Conservation (phyloP, 2,113 vertebrate species). For the Clarias magur region DNA sequence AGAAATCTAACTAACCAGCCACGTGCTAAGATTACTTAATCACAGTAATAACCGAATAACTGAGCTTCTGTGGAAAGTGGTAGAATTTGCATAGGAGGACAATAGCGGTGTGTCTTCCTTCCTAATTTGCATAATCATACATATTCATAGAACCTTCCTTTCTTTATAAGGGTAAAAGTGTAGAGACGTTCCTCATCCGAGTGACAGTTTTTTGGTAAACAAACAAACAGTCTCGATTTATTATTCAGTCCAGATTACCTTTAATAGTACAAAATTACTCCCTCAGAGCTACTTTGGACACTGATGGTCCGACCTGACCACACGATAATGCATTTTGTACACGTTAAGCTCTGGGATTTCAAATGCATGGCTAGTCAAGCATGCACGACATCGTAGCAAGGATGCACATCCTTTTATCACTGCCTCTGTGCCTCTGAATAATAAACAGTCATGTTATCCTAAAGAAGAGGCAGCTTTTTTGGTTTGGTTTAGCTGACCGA, state of each 20-base stretch:
- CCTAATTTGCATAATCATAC: background rate
- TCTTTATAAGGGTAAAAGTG: constrained; percentile 6
- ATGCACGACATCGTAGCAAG: constrained; percentile 31
- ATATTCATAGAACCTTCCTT: background rate
- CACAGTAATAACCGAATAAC: background rate
- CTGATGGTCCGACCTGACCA: constrained; percentile 2
- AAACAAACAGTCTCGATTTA: background rate
- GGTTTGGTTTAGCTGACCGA: constrained; percentile 42
- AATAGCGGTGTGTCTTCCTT: background rate
- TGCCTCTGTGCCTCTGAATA: constrained; percentile 48
- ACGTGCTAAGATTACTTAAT: background rate
- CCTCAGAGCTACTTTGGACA: background rate
- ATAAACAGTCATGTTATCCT: constrained; percentile 49
- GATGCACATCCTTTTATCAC: constrained; percentile 45
- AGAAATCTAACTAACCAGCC: background rate
- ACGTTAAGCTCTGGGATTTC: constrained; percentile 34
- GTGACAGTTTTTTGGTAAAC: constrained; percentile 12
- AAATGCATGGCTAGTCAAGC: constrained; percentile 34
- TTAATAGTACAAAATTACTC: constrained; percentile 10
- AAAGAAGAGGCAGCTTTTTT: constrained; percentile 32
- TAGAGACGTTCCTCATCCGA: background rate
- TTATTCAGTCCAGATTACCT: constrained; percentile 20
- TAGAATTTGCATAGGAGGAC: background rate
- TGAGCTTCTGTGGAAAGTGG: background rate
- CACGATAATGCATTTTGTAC: constrained; percentile 23